phyloP scores from a whole-genome alignment of 2,113 vertebrate genomes.

The Atlantisia rogersi region DNA sequence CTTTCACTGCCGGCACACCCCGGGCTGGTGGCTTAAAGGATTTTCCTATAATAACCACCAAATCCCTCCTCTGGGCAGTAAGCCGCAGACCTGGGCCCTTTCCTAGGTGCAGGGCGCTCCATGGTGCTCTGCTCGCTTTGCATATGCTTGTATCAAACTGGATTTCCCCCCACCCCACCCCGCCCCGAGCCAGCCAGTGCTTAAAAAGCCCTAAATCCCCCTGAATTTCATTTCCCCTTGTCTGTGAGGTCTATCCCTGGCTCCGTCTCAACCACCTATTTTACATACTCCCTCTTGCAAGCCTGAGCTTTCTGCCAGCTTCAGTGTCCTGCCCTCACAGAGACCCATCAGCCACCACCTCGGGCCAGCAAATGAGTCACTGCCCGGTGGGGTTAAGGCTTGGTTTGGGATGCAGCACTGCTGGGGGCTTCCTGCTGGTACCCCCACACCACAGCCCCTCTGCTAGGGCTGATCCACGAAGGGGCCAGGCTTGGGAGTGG shows the following conservation, averaged over 20 bases:
- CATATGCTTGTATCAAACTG: neutral
- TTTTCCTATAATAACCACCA: slow-evolving; percentile 72
- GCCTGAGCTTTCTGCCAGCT: neutral
- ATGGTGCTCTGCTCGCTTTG: neutral
- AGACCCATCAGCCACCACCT: fast-evolving
- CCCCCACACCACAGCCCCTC: neutral
- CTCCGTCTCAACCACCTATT: neutral
- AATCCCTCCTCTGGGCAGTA: slow-evolving; percentile 63
- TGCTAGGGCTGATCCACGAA: neutral
- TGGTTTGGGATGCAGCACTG: fast-evolving
- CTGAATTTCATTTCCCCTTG: neutral
- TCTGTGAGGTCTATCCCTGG: neutral
- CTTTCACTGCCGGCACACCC: slow-evolving; percentile 57
- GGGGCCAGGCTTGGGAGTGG: neutral
- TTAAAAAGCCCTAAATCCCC: neutral
- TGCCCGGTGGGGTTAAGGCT: fast-evolving
- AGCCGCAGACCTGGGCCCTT: slow-evolving; percentile 33
- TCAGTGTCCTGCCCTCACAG: fast-evolving
- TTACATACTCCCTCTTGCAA: neutral
- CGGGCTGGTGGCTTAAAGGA: slow-evolving; percentile 66
- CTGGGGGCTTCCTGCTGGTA: neutral
- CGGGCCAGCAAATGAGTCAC: neutral
- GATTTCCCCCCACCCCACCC: neutral
- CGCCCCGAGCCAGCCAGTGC: neutral
- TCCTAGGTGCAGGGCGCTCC: neutral